Conservation (phyloP, 2,113 vertebrate species). For the Sula dactylatra region DNA sequence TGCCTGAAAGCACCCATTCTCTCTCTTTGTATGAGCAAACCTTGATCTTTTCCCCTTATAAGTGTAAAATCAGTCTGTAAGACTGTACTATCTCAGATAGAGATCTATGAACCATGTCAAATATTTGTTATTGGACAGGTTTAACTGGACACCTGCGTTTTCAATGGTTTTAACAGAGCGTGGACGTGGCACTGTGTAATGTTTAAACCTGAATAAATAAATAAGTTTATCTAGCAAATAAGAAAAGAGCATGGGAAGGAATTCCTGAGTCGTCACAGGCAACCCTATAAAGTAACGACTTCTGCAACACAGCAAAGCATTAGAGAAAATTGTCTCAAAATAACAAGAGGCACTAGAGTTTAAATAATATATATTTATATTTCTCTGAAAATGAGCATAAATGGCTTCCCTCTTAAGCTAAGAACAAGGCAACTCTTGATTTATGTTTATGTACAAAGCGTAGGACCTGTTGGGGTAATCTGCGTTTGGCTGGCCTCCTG, state of each 20-base stretch:
- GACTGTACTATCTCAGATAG: neutral
- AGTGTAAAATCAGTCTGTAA: neutral
- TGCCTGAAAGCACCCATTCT: neutral
- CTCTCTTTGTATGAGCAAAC: neutral
- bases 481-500: neutral
- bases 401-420: neutral
- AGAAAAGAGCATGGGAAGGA: neutral
- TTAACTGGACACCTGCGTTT: neutral
- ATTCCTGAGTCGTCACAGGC: neutral
- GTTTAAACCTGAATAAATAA: slow-evolving; percentile 36
- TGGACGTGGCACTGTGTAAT: neutral
- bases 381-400: neutral
- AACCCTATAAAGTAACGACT: neutral
- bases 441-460: accelerated
- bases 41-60: neutral
- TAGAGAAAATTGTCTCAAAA: neutral
- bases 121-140: slow-evolving; percentile 1
- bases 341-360: neutral
- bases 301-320: neutral
- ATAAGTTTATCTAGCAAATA: neutral
- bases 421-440: neutral
- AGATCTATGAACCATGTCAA: neutral
- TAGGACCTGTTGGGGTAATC: neutral
- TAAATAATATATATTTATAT: neutral
- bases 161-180: neutral